Percentiles rank a stretch among this genome's conserved stretches.
Evolutionary conservation across 2,113 vertebrate genomes (phyloP).

Genomic region (Pundamilia nyererei): DNA sequence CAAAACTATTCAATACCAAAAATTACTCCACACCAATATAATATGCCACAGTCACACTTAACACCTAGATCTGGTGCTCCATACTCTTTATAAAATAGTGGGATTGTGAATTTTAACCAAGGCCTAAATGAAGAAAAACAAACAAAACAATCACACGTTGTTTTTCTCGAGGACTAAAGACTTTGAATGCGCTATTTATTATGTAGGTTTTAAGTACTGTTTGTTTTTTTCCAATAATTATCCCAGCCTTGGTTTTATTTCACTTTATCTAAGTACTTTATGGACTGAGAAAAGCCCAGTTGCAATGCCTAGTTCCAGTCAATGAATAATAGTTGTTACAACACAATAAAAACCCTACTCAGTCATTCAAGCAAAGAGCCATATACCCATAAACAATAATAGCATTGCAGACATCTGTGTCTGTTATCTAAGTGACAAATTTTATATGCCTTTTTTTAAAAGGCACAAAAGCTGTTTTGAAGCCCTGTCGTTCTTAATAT

Average conservation of each 20-base stretch:
- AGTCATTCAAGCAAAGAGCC: not conserved
- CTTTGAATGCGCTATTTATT: not conserved
- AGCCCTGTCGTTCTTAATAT: not conserved
- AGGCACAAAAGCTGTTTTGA: not conserved
- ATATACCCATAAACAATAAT: not conserved
- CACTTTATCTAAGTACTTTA: not conserved
- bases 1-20: slow-evolving; percentile 1
- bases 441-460: not conserved
- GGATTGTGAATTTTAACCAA: slow-evolving; percentile 16
- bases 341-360: not conserved
- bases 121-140: not conserved
- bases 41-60: not conserved
- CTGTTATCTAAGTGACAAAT: not conserved
- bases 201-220: not conserved
- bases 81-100: not conserved
- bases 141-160: not conserved
- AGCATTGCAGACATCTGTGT: not conserved
- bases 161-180: slow-evolving; percentile 5
- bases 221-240: accelerated
- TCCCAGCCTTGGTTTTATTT: not conserved
- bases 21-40: not conserved
- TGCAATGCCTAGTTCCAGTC: not conserved
- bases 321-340: not conserved
- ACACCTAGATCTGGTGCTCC: not conserved
- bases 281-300: not conserved